A percentile compares a stretch with the other conserved stretches of the same genome.
Conservation (phyloP, 2,888 invertebrate species). For the Monopis laevigella region DNA sequence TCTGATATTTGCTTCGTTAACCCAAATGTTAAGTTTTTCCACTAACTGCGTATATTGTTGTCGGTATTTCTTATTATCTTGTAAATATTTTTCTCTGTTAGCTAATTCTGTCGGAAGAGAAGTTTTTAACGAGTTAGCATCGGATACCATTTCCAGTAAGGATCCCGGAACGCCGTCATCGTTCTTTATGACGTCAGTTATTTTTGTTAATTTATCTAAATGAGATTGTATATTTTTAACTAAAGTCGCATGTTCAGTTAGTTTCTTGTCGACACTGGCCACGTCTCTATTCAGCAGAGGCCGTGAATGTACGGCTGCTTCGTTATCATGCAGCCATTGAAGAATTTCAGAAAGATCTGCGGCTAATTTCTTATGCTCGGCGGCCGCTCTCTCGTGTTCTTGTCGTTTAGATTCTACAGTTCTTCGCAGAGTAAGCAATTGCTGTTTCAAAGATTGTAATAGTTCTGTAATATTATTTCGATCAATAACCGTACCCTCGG, state of each 20-base stretch:
- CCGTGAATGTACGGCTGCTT: constrained; percentile 82
- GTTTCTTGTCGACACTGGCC: constrained; percentile 81
- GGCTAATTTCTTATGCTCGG: constrained; percentile 86
- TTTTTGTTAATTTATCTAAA: constrained; percentile 73
- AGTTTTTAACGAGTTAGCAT: constrained; percentile 79
- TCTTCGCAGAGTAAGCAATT: constrained; percentile 79
- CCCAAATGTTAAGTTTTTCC: constrained; percentile 83
- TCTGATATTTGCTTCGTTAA: constrained; percentile 82
- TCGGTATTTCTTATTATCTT: constrained; percentile 78
- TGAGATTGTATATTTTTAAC: constrained; percentile 75
- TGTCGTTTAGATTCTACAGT: constrained; percentile 86
- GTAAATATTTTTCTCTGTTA: constrained; percentile 82
- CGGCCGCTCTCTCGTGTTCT: constrained; percentile 87
- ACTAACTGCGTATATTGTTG: constrained; percentile 80
- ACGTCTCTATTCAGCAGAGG: constrained; percentile 83
- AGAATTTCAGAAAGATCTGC: constrained; percentile 84
- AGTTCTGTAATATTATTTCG: constrained; percentile 89
- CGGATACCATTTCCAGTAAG: constrained; percentile 84
- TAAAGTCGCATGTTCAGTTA: constrained; percentile 78
- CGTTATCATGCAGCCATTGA: constrained; percentile 85
- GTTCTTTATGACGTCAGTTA: constrained; percentile 76
- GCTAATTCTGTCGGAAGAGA: constrained; percentile 83
- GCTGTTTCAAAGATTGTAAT: constrained; percentile 86
- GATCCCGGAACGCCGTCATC: constrained; percentile 84
- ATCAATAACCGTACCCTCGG: constrained; percentile 88